Conservation (phyloP, 1,140 invertebrate genomes). For the Heliothis subflexa region DNA sequence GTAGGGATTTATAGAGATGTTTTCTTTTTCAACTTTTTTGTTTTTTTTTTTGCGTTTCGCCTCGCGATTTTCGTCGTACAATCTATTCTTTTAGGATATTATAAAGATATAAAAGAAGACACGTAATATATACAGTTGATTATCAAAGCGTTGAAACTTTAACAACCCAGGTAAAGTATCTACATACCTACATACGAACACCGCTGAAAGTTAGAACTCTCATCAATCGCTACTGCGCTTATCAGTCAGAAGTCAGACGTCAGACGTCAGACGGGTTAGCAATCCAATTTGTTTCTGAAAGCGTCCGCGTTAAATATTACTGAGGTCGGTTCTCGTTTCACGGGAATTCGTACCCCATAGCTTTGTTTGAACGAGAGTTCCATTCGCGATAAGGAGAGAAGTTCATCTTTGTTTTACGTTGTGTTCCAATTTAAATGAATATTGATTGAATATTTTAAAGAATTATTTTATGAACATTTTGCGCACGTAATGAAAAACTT, state of each 20-base stretch:
- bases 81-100: too few species aligned
- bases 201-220: background rate
- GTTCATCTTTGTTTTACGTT: background rate
- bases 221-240: background rate
- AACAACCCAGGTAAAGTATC: background rate
- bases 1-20: too few species aligned
- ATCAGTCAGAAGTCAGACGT: background rate
- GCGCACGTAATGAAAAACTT: too few species aligned
- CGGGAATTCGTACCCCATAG: background rate
- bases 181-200: background rate
- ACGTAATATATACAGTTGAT: too few species aligned
- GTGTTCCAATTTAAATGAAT: background rate
- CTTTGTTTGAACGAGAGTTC: background rate
- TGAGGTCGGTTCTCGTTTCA: conserved; percentile 1
- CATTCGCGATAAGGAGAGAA: background rate
- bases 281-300: conserved; percentile 1
- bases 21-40: too few species aligned
- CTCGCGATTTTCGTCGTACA: too few species aligned
- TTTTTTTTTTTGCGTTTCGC: too few species aligned
- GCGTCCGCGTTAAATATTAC: conserved; percentile 6
- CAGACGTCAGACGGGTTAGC: background rate
- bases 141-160: too few species aligned
- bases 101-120: too few species aligned
- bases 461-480: too few species aligned
- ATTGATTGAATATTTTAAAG: too few species aligned